Evolutionary conservation across 2,113 vertebrate species (phyloP).

Genomic region (Vanacampus margaritifer): DNA sequence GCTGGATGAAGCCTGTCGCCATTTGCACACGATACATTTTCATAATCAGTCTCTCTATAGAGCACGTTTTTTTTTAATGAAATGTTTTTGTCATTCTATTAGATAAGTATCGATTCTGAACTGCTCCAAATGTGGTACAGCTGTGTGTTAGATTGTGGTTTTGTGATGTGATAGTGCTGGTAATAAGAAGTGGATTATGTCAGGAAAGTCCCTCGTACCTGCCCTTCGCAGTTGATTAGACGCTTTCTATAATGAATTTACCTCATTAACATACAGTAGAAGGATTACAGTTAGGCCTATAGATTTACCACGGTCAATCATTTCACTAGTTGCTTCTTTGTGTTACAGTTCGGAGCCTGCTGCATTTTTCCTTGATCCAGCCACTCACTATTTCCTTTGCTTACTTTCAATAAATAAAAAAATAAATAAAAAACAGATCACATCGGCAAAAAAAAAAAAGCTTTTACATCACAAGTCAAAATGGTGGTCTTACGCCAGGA

Average conservation of each 20-base stretch:
- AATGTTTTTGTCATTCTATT: neutral
- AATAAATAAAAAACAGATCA: neutral
- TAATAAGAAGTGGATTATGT: neutral
- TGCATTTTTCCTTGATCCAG: neutral
- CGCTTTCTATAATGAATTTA: conserved; percentile 30
- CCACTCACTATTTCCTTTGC: neutral
- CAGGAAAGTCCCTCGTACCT: neutral
- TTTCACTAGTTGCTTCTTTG: neutral
- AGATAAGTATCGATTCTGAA: neutral
- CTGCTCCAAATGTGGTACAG: neutral
- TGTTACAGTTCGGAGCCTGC: neutral
- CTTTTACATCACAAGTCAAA: no score
- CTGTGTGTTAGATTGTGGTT: neutral
- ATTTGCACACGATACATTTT: conserved; percentile 18
- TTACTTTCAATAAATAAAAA: no score
- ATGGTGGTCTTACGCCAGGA: no score
- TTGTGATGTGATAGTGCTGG: neutral
- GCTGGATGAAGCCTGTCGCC: conserved; percentile 3
- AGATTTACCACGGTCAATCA: neutral
- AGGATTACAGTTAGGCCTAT: neutral
- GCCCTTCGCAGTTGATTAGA: conserved; percentile 21
- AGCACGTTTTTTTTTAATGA: neutral
- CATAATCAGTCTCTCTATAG: neutral
- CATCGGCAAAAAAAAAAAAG: neutral
- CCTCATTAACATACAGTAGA: conserved; percentile 10